phyloP scores from a whole-genome alignment of 2,888 invertebrate genomes.

The Thymelicus lineola region DNA sequence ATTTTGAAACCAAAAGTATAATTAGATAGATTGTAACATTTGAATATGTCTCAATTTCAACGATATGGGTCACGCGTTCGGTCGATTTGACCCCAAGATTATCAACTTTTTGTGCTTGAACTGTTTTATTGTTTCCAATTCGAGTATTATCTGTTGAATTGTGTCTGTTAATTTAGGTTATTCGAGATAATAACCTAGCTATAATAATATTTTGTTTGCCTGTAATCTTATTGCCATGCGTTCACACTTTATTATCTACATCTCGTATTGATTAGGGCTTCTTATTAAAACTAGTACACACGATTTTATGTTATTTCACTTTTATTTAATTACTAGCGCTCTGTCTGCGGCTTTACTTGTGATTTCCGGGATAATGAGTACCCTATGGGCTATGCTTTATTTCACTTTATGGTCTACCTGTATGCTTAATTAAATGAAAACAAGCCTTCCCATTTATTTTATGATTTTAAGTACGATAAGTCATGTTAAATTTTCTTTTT shows the following conservation, averaged over 20 bases:
- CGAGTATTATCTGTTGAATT: conserved; percentile 66
- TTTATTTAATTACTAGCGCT: too few relatives aligned
- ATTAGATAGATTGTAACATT: not conserved
- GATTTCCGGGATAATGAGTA: too few relatives aligned
- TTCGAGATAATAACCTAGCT: conserved; percentile 57
- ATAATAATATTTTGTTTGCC: conserved; percentile 48
- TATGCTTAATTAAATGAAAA: too few relatives aligned
- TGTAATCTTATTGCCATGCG: conserved; percentile 27
- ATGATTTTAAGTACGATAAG: too few relatives aligned
- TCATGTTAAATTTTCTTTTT: too few relatives aligned
- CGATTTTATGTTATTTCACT: too few relatives aligned
- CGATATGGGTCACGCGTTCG: conserved; percentile 63
- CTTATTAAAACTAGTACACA: not conserved
- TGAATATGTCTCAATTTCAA: conserved; percentile 47
- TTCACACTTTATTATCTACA: conserved; percentile 24
- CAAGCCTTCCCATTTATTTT: too few relatives aligned
- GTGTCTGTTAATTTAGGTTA: conserved; percentile 68
- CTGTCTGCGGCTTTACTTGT: too few relatives aligned
- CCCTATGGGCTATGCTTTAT: too few relatives aligned
- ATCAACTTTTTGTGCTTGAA: conserved; percentile 61
- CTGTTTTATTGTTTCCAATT: conserved; percentile 73
- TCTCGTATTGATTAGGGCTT: conserved; percentile 11
- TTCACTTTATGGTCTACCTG: too few relatives aligned
- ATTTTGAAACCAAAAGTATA: not conserved
- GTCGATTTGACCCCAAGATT: conserved; percentile 68